Base-by-base conservation (phyloP, 2,888 invertebrate species). In the Sphecodes monilicornis region DNA sequence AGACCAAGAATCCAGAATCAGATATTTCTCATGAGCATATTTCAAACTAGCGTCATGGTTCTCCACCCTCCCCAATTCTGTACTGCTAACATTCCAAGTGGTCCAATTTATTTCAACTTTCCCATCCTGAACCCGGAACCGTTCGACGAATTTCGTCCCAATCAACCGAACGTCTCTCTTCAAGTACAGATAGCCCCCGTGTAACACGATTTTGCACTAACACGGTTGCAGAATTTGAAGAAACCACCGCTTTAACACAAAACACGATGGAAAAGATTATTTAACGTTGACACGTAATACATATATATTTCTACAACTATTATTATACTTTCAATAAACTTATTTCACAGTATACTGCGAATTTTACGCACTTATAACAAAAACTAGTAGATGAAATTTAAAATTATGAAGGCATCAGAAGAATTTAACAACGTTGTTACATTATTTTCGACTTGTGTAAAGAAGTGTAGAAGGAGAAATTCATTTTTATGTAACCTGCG, bases 51-150 rank as follows among this genome's bases (percentile, higher is more conserved):
- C 57, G 26, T 57, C 57, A 26, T 26, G 57, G 26, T 57, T 57
- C 64, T 29, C 32, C 10, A 3, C 1, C 32, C 29, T 32, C 18
- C 8, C 32, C 64, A 22, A 36, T 64, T 26, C 64, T 32, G 32
- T 32, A 32, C 32, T 6, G 26, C 69, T 5, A 69, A 43, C 41
- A 29, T 69, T 69, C 41, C 69, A 41, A 69, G 26, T 29, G 32
- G 39, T 57, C 43, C 79, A 57, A 57, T 76, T 79, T 43, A 22
- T 68, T 76, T 43, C 57, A 77, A 32, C 71, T 71, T 60, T 60
- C 16, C 76, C n/a, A 16, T 26, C 26, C 10, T 41, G 6, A 32
- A 54, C 41, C 26, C n/a, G 36, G 57, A 57, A n/a, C 36, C n/a
- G 43, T 22, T 32, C 54, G n/a, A 46, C 66, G 22, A 10, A 32